phyloP scores from a whole-genome alignment of 92 coral and sea anemone species.

The Porites lobata region DNA sequence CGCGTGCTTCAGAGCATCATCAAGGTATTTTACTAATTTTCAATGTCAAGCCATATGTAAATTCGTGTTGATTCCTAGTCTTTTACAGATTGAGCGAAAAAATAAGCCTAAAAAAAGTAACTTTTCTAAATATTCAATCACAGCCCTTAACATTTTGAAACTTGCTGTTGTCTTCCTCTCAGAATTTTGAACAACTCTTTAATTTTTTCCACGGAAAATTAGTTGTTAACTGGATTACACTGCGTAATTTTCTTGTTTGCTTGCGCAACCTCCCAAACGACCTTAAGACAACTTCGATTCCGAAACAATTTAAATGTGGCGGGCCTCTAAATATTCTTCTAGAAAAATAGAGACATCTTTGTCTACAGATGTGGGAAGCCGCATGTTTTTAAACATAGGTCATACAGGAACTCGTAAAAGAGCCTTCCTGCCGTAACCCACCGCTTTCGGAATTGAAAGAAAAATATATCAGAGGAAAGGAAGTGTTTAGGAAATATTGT shows the following conservation, averaged over 20 bases:
- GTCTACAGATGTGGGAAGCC: neutral
- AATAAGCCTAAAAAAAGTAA: no score
- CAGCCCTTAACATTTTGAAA: no score
- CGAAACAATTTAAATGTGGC: neutral
- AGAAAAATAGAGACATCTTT: neutral
- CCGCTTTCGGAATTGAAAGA: neutral
- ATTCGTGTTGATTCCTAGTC: no score
- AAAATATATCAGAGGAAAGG: no score
- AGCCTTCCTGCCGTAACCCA: conserved; percentile 25
- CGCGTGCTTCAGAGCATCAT: conserved; percentile 33
- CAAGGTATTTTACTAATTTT: conserved; percentile 10
- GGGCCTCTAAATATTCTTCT: neutral
- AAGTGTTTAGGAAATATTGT: no score
- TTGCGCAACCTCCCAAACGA: conserved; percentile 15
- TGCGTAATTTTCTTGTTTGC: neutral
- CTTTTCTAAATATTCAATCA: no score
- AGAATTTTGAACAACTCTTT: no score
- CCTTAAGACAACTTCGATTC: neutral
- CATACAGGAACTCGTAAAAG: conserved; percentile 19
- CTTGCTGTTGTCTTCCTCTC: no score
- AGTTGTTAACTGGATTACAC: neutral
- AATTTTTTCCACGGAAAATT: neutral
- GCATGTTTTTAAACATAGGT: neutral
- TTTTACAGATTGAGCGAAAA: no score
- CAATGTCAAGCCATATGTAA: no score